Percentiles rank a stretch among this genome's conserved stretches.
Conservation (phyloP, 2,888 invertebrate genomes). For the Tachina lurida region DNA sequence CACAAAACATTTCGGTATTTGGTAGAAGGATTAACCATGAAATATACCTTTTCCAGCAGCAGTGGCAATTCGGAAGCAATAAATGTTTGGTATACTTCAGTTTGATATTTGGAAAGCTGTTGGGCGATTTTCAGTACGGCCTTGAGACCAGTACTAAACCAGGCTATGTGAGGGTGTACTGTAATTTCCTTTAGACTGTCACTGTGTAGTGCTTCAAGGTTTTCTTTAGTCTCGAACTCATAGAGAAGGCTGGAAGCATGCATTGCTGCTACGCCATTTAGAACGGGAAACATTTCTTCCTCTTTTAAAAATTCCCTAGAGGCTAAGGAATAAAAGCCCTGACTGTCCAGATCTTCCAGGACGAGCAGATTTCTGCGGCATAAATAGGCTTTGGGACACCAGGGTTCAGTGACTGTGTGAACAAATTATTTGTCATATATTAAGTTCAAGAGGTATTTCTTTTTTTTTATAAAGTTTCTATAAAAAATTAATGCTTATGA, state of each 20-base stretch:
- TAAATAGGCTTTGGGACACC: constrained; percentile 79
- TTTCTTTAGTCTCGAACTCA: constrained; percentile 76
- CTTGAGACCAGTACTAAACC: constrained; percentile 77
- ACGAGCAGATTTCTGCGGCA: constrained; percentile 79
- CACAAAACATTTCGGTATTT: constrained; percentile 83
- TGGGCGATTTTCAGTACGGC: constrained; percentile 74
- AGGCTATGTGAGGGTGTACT: constrained; percentile 75
- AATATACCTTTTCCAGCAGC: constrained; percentile 75
- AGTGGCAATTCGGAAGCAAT: constrained; percentile 76
- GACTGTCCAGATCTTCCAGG: constrained; percentile 80
- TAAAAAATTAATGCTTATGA: too few relatives aligned
- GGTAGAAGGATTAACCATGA: constrained; percentile 79
- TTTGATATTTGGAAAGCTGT: constrained; percentile 75
- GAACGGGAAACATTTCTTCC: constrained; percentile 76
- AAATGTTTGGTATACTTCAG: constrained; percentile 72
- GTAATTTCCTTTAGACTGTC: constrained; percentile 76
- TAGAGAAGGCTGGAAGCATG: constrained; percentile 82
- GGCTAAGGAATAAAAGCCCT: constrained; percentile 70
- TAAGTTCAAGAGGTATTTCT: too few relatives aligned
- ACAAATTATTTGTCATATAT: too few relatives aligned
- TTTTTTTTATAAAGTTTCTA: too few relatives aligned
- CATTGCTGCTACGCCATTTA: constrained; percentile 80
- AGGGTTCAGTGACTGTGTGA: constrained; percentile 71
- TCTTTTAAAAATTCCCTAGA: constrained; percentile 71
- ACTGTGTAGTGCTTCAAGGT: constrained; percentile 73